These are phyloP conservation scores for Macrocentrus cingulum DNA, from an alignment of 1,140 invertebrate species.

Conservation along the genomic window DNA sequence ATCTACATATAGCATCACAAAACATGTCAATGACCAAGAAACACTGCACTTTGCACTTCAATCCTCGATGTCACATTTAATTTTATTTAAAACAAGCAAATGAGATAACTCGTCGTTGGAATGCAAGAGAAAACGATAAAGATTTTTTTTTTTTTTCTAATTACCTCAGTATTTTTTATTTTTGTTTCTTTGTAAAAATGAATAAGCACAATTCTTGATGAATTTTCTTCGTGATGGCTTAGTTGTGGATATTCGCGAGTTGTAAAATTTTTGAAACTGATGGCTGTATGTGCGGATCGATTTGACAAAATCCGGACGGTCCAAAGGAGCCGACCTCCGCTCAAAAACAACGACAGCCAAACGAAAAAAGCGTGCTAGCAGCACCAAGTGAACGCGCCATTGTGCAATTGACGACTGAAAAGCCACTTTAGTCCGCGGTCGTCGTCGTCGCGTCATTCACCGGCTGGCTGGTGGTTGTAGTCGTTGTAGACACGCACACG, in stretches of 20 bases:
- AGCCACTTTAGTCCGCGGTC: neutral
- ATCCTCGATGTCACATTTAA: no score
- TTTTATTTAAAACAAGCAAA: no score
- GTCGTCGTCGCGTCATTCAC: constrained; percentile 7
- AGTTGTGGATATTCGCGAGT: neutral
- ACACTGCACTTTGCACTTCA: constrained; percentile 31
- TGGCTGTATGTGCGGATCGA: neutral
- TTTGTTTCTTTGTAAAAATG: no score
- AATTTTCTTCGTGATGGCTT: neutral
- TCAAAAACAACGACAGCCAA: constrained; percentile 54
- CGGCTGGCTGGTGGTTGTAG: constrained; percentile 15
- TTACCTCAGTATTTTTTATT: no score
- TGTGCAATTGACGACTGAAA: constrained; percentile 53
- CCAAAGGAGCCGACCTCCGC: constrained; percentile 54
- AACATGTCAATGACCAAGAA: constrained; percentile 14
- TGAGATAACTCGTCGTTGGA: no score
- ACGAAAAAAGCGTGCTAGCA: constrained; percentile 31
- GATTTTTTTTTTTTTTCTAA: no score
- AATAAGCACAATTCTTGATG: no score
- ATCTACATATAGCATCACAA: no score
- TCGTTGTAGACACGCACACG: constrained; percentile 1
- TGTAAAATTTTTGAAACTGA: neutral
- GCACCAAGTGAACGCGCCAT: constrained; percentile 47
- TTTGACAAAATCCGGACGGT: constrained; percentile 41
- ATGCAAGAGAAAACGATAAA: no score